These are phyloP conservation scores for Saguinus imperator DNA, from an alignment of 2,113 vertebrate genomes.

Conservation along the genomic window DNA sequence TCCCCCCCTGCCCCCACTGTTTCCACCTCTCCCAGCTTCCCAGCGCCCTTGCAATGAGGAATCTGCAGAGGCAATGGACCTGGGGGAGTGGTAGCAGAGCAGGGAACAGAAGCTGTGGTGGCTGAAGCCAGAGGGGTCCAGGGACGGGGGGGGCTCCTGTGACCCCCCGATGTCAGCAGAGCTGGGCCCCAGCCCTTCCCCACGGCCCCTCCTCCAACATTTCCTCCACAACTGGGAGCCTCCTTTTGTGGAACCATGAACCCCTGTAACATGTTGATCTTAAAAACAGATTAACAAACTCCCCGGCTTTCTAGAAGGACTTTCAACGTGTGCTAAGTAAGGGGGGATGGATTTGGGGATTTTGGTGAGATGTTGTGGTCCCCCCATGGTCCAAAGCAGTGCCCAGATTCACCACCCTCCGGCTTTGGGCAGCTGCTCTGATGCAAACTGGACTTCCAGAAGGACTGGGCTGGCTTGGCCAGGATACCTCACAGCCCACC, in stretches of 20 bases:
- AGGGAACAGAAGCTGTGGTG: fast-evolving
- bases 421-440: no score
- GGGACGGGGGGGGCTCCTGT: not conserved
- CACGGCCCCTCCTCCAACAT: not conserved
- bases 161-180: not conserved
- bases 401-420: not conserved
- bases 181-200: not conserved
- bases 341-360: fast-evolving
- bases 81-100: no score
- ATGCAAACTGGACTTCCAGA: not conserved
- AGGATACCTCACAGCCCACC: not conserved
- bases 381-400: no score
- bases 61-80: not conserved
- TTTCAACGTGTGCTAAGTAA: fast-evolving
- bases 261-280: no score
- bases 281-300: fast-evolving
- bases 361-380: no score
- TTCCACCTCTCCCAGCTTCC: not conserved
- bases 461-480: no score
- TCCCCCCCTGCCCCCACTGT: no score
- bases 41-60: fast-evolving
- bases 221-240: not conserved
- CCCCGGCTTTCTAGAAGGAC: not conserved
- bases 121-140: fast-evolving
- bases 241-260: not conserved